Percentiles rank a stretch among this genome's conserved stretches.
Evolutionary conservation across 2,888 invertebrate genomes (phyloP).

Genomic region (Tipula vernalis): DNA sequence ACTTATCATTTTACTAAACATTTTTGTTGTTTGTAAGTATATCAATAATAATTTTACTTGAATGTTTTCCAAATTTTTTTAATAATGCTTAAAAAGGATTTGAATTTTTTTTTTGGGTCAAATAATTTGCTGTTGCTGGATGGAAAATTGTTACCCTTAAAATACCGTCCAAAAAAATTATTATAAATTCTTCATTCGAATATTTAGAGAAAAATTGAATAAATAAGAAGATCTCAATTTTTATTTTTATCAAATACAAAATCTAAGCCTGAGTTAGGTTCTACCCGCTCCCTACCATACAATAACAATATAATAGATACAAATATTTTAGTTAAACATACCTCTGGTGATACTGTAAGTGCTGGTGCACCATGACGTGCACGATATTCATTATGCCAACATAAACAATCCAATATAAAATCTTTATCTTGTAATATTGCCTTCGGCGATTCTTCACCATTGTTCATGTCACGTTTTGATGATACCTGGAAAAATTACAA

Average conservation of each 20-base stretch:
- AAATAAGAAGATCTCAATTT: too few relatives aligned
- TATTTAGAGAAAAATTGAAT: too few relatives aligned
- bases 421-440: slow-evolving; percentile 45
- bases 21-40: neutral
- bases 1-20: neutral
- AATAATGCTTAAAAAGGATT: neutral
- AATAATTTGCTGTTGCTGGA: neutral
- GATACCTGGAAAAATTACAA: slow-evolving; percentile 15
- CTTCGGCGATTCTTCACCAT: slow-evolving; percentile 20
- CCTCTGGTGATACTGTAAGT: slow-evolving; percentile 63
- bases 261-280: too few relatives aligned
- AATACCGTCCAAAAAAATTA: too few relatives aligned
- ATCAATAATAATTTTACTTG: neutral
- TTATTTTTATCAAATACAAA: too few relatives aligned
- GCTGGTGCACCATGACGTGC: slow-evolving; percentile 62
- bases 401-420: slow-evolving; percentile 67
- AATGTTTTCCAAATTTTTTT: neutral
- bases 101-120: neutral
- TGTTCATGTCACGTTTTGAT: slow-evolving; percentile 19
- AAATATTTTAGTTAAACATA: slow-evolving; percentile 26
- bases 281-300: neutral
- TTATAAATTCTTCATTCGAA: too few relatives aligned
- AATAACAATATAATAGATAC: too few relatives aligned
- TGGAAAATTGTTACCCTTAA: neutral
- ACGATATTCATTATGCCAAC: slow-evolving; percentile 74